phyloP scores from a whole-genome alignment of 2,113 vertebrate genomes.

The Setophaga kirtlandii region DNA sequence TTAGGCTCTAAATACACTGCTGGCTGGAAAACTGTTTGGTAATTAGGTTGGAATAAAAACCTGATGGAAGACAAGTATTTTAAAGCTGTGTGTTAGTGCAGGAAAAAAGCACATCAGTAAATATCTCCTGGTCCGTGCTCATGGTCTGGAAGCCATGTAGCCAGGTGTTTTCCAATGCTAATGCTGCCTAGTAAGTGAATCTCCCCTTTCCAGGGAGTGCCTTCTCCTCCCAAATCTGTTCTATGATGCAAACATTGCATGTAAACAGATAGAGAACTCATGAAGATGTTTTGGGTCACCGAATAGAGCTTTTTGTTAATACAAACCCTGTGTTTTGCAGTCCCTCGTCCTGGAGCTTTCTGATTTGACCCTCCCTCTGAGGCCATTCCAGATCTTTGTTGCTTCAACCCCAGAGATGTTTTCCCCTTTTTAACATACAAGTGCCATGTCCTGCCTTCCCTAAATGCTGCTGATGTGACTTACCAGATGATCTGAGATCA shows the following conservation, averaged over 20 bases:
- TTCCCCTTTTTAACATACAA: not conserved
- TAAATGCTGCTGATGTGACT: not conserved
- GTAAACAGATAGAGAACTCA: fast-evolving
- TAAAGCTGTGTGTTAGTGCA: not conserved
- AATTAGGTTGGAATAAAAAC: not conserved
- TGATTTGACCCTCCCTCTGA: not conserved
- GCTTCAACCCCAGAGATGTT: fast-evolving
- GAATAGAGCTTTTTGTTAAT: not conserved
- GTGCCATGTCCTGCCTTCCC: not conserved
- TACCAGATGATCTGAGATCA: not conserved
- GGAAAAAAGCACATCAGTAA: not conserved
- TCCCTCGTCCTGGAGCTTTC: not conserved
- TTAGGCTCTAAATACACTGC: not conserved
- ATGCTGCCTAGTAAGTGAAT: fast-evolving
- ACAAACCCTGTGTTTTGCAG: not conserved
- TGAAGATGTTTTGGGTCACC: not conserved
- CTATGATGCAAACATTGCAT: not conserved
- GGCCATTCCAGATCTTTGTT: not conserved
- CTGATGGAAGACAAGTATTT: not conserved
- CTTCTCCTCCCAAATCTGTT: not conserved
- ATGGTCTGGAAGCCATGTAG: not conserved
- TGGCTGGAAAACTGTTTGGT: not conserved
- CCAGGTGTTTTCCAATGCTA: fast-evolving
- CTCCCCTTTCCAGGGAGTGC: not conserved
- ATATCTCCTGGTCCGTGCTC: not conserved